Conservation (phyloP, 2,888 invertebrate genomes). For the Acleris laterana region DNA sequence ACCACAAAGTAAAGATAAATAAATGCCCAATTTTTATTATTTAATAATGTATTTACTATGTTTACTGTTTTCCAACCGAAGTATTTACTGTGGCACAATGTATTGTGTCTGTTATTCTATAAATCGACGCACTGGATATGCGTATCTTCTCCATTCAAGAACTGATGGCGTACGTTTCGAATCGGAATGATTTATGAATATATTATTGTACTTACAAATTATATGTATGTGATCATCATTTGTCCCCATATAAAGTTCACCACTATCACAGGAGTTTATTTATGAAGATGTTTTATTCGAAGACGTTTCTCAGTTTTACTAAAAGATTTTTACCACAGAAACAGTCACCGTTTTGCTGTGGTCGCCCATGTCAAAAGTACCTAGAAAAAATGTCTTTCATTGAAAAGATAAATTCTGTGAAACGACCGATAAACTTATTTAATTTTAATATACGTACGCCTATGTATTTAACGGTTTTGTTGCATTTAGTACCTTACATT, state of each 20-base stretch:
- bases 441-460: too few species aligned
- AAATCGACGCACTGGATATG: constrained; percentile 2
- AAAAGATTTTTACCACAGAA: too few species aligned
- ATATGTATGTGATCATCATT: constrained; percentile 2
- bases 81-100: constrained; percentile 2
- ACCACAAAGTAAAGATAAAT: too few species aligned
- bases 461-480: too few species aligned
- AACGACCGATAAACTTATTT: too few species aligned
- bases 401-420: too few species aligned
- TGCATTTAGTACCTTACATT: too few species aligned
- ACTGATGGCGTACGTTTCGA: constrained; percentile 12
- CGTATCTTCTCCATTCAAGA: constrained; percentile 3
- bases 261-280: neutral
- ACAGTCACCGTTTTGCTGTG: too few species aligned
- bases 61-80: constrained; percentile 2
- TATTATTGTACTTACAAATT: neutral
- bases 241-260: neutral
- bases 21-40: too few species aligned
- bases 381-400: too few species aligned
- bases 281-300: neutral
- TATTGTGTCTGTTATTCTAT: constrained; percentile 12
- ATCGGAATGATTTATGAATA: constrained; percentile 12
- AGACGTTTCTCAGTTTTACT: too few species aligned
- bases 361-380: too few species aligned
- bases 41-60: neutral